Base-by-base conservation (phyloP, 1,140 invertebrate species). In the Gonioctena quinquepunctata region DNA sequence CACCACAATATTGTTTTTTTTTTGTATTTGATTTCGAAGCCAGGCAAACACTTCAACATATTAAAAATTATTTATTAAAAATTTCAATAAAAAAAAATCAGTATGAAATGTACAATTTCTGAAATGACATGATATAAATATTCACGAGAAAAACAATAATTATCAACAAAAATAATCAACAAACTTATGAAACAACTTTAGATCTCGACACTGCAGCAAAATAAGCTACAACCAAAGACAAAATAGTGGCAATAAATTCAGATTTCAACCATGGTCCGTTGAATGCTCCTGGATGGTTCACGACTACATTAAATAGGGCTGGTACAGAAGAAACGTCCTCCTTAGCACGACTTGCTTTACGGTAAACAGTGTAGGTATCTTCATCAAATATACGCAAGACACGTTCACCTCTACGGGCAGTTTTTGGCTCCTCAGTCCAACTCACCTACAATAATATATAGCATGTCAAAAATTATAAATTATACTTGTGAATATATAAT, bases 261-360 rank as follows among this genome's bases (percentile, higher is more conserved):
- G 94, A 95, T 78, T 96, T 96, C 8, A 98, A 88, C 90, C 93
- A 94, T 5, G 95, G 95, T 13, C 96, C 96, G 73, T 90, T 92
- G 84, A 95, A 97, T 68, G 95, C 91, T 73, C 95, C 93, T 68
- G 93, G 91, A 80, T 96, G 93, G 72, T 90, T 90, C 0, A 97
- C 82, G 22, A 89, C 86, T 49, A 97, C 89, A 57, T 90, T 90
- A 66, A 91, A 88, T 7, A 97, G 82, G 1, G 94, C 90, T 71
- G 91, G 89, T 5, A 96, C 89, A 18, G 87, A 85, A 54, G 86
- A 85, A 0, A 86, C 84, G 79, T 92, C 89, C 78, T 91, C 90
- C 50, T 88, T 88, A 74, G 89, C 89, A 65, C 92, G 87, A 66
- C 90, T 83, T 25, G 92, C 91, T 79, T 94, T 94, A 18, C 92